Percentiles rank a stretch among this genome's conserved stretches.
Conservation (phyloP, 2,113 vertebrate genomes). For the Clinocottus analis region DNA sequence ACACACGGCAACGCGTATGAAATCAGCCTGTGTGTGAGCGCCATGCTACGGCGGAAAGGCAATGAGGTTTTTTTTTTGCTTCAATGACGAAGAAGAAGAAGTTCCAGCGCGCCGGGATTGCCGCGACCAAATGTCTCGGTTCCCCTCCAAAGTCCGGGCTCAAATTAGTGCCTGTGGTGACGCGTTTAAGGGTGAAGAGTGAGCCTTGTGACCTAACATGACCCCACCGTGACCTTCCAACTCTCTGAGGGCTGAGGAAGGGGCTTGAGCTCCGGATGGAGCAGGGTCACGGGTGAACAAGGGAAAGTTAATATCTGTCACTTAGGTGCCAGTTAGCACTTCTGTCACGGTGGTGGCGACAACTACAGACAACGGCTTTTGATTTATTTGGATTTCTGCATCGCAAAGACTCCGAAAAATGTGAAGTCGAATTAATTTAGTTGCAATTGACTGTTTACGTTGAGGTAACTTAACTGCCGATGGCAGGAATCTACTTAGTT, state of each 20-base stretch:
- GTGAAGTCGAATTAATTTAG: not conserved
- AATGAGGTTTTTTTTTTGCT: conserved; percentile 1
- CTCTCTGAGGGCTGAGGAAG: conserved; percentile 58
- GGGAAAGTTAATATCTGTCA: conserved; percentile 75
- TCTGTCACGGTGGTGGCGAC: conserved; percentile 30
- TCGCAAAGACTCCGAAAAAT: no score
- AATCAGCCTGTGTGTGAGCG: conserved; percentile 34
- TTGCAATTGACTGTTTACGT: conserved; percentile 1
- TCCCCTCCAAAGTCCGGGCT: conserved; percentile 38
- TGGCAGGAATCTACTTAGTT: not conserved
- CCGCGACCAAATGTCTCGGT: conserved; percentile 54
- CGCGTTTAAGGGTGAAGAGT: conserved; percentile 48
- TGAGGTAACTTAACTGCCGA: not conserved
- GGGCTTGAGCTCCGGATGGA: conserved; percentile 38
- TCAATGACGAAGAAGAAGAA: conserved; percentile 37
- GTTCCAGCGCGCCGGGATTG: conserved; percentile 41
- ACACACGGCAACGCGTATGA: conserved; percentile 46
- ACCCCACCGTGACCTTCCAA: conserved; percentile 62
- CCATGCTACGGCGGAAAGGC: conserved; percentile 10
- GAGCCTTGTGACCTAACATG: conserved; percentile 69
- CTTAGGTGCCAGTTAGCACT: conserved; percentile 59
- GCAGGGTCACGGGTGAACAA: conserved; percentile 68
- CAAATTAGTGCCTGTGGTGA: conserved; percentile 55
- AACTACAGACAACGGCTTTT: not conserved
- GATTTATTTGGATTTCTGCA: conserved; percentile 12